Percentiles rank a stretch among this genome's conserved stretches.
Conservation (phyloP, 2,888 invertebrate genomes). For the Rhorus exstirpatorius region DNA sequence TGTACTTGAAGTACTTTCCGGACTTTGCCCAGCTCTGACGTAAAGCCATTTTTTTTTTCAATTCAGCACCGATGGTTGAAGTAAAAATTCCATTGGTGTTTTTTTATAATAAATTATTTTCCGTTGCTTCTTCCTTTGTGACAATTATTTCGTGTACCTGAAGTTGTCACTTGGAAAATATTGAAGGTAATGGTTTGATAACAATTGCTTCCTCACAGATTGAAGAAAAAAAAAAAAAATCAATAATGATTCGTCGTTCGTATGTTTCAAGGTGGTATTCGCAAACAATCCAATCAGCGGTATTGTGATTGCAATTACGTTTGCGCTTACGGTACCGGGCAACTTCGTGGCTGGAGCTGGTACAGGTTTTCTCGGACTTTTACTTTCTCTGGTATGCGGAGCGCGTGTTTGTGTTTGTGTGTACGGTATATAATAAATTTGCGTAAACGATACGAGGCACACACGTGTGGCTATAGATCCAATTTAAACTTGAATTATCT, state of each 20-base stretch:
- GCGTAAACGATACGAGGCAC: neutral
- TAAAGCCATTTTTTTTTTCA: too few species aligned
- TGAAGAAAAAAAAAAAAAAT: too few species aligned
- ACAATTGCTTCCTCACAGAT: too few species aligned
- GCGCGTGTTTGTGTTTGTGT: neutral
- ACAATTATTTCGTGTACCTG: too few species aligned
- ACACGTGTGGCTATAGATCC: constrained; percentile 3
- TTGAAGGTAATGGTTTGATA: too few species aligned
- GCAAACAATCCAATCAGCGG: constrained; percentile 86
- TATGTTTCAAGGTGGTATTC: constrained; percentile 82
- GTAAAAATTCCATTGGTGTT: too few species aligned
- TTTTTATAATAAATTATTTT: neutral
- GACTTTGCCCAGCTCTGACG: too few species aligned
- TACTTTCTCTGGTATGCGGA: constrained; percentile 80
- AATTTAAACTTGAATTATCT: constrained; percentile 65
- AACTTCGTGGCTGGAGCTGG: constrained; percentile 77
- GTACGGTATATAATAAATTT: neutral
- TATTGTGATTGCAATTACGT: constrained; percentile 82
- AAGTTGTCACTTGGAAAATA: too few species aligned
- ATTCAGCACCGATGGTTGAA: too few species aligned
- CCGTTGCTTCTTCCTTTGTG: neutral
- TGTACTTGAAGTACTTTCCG: too few species aligned
- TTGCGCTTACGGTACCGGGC: constrained; percentile 80
- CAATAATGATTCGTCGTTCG: neutral
- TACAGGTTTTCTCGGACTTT: constrained; percentile 81